Base-by-base conservation (phyloP, 23 tunicate species). In the Diplosoma virens region DNA sequence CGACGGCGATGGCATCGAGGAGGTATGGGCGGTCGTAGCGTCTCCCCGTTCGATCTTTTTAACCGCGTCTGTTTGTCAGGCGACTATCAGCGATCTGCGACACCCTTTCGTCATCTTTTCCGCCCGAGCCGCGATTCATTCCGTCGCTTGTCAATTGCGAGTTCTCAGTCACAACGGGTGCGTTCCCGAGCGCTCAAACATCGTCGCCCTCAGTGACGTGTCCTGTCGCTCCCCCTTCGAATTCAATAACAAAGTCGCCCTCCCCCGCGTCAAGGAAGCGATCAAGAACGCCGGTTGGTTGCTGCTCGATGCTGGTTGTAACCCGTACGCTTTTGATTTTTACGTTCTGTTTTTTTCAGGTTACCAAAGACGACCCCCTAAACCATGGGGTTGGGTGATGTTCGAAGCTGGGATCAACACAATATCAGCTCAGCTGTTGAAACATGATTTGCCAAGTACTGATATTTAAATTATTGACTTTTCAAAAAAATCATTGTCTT, bases 381-480 rank as follows among this genome's bases (percentile, higher is more conserved):
- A 94, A 46, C 84, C 90, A 9, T 94, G 95, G 95, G 99, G 99
- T 0, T 94, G 99, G 99, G 86, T 94, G 1, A 83, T 88, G 84
- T 35, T 84, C 17, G 99, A 94, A 60, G 95, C 90, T 0, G 99
- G 99, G 28, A 77, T 89, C 27, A 86, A 79, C 30, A 63, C 78
- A 20, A 65, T 85, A 0, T 59, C 68, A 16, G 65, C 91, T 1
- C 73, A 94, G 29, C 34, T 82, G 14, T 71, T 79, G 30, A 82
- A 71, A 33, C 34, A 63, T 9, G 83, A 60, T 65, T 45, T 30
- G 5, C 60, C 41, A 41, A 81, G 80, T 63, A n/a, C n/a, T n/a
- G n/a, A n/a, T n/a, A n/a, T n/a, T n/a, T n/a, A n/a, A n/a, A n/a
- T n/a, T n/a, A n/a, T n/a, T n/a, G n/a, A n/a, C n/a, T n/a, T n/a